These are phyloP conservation scores for Heteropelma amictum DNA, from an alignment of 2,888 invertebrate genomes.

Conservation along the genomic window DNA sequence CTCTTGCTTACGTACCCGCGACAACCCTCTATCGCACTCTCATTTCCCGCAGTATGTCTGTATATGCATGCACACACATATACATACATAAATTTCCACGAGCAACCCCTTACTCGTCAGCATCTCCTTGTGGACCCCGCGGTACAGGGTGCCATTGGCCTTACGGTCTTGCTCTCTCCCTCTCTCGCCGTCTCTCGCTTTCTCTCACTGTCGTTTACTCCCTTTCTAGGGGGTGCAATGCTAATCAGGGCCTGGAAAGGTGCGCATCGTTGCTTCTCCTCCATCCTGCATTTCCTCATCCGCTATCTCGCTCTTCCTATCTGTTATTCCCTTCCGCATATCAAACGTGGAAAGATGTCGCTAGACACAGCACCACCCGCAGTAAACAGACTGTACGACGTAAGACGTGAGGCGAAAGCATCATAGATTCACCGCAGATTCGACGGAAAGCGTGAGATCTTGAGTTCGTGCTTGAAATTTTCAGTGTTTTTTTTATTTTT, in stretches of 20 bases:
- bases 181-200: constrained; percentile 60
- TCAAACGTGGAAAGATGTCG: constrained; percentile 40
- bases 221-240: constrained; percentile 70
- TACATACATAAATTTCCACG: constrained; percentile 6
- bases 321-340: constrained; percentile 18
- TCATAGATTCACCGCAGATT: constrained; percentile 56
- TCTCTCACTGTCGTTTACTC: constrained; percentile 52
- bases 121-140: constrained; percentile 52
- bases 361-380: constrained; percentile 42
- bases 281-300: constrained; percentile 12
- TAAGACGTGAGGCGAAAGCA: constrained; percentile 71
- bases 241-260: constrained; percentile 75
- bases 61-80: no score
- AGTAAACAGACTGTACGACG: constrained; percentile 45
- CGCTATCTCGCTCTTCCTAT: constrained; percentile 1
- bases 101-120: constrained; percentile 44
- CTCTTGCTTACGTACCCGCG: constrained; percentile 50
- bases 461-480: constrained; percentile 7
- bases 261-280: constrained; percentile 72
- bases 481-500: not conserved
- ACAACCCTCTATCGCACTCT: constrained; percentile 45
- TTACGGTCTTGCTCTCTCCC: constrained; percentile 60
- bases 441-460: not conserved
- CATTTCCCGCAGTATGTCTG: no score
- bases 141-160: constrained; percentile 74